Percentiles rank a stretch among this genome's conserved stretches.
Conservation (phyloP, 2,888 invertebrate species). For the Phoenoteleia sp. region DNA sequence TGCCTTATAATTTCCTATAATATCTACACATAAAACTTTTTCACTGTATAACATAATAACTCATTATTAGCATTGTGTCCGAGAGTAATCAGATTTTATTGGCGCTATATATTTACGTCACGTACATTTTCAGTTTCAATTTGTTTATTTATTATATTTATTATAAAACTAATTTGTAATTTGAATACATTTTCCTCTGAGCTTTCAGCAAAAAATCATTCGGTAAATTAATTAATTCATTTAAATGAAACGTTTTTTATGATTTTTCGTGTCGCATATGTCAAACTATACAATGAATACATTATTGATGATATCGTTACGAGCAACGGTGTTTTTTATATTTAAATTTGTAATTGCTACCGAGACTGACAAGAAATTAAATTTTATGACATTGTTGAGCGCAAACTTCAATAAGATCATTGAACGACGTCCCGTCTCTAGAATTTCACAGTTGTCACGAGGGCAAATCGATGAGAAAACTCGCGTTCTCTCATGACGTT, state of each 20-base stretch:
- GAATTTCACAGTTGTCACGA: slow-evolving; percentile 41
- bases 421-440: slow-evolving; percentile 35
- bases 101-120: neutral
- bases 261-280: too few relatives aligned
- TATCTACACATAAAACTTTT: slow-evolving; percentile 4
- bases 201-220: too few relatives aligned
- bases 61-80: neutral
- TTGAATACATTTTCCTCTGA: too few relatives aligned
- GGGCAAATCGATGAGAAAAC: slow-evolving; percentile 56
- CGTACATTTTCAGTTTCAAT: too few relatives aligned
- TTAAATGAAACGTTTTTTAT: too few relatives aligned
- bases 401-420: slow-evolving; percentile 45
- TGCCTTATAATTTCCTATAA: slow-evolving; percentile 25
- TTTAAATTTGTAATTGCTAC: neutral
- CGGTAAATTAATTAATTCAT: too few relatives aligned
- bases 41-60: neutral
- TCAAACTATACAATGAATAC: slow-evolving; percentile 16
- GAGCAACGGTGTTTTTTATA: slow-evolving; percentile 2
- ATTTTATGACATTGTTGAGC: slow-evolving; percentile 21
- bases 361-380: slow-evolving; percentile 35
- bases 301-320: slow-evolving; percentile 14
- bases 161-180: too few relatives aligned
- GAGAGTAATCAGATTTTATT: neutral
- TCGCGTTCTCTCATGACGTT: slow-evolving; percentile 22
- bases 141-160: too few relatives aligned